Base-by-base conservation (phyloP, 2,888 invertebrate genomes). In the Leptinotarsa juncta region DNA sequence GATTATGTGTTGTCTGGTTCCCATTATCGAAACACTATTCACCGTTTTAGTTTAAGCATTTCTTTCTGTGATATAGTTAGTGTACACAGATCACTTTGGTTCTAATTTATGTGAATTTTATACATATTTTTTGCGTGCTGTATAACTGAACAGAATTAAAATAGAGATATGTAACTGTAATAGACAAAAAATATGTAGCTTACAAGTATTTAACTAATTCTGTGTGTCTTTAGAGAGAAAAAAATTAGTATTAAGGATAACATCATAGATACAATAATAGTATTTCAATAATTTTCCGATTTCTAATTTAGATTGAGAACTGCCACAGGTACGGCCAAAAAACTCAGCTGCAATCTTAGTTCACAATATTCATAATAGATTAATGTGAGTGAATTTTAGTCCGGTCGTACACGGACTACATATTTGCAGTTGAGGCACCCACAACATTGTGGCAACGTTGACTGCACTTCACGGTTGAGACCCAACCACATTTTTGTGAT, bases 11-110 rank as follows among this genome's bases (percentile, higher is more conserved):
- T 77, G 77, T 71, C 70, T 71, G 72, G 72, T 74, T 75, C 76
- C 72, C 75, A 71, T 72, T 71, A 62, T 68, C 70, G 42, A 66
- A 75, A 72, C 65, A 72, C 70, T 74, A 53, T 42, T 62, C 53
- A 60, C 53, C 71, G n/a, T 74, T 75, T 68, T 76, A 65, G 71
- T 79, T 82, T 84, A 82, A 83, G 82, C 80, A 82, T 83, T 84
- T 83, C 80, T 84, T 84, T 84, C 83, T 84, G 84, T 84, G 84
- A 84, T 84, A 84, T 82, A 81, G 71, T 77, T 82, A 81, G 79
- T 81, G 82, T 81, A 81, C 79, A 82, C 82, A 78, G 80, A 77
- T 74, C 79, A 79, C 70, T 77, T 80, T 74, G 69, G 73, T 77
- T 78, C 72, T 73, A 75, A 74, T 67, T 67, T 72, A 70, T 73